Conservation (phyloP, 2,113 vertebrate genomes). For the Gorsachius goisagi region DNA sequence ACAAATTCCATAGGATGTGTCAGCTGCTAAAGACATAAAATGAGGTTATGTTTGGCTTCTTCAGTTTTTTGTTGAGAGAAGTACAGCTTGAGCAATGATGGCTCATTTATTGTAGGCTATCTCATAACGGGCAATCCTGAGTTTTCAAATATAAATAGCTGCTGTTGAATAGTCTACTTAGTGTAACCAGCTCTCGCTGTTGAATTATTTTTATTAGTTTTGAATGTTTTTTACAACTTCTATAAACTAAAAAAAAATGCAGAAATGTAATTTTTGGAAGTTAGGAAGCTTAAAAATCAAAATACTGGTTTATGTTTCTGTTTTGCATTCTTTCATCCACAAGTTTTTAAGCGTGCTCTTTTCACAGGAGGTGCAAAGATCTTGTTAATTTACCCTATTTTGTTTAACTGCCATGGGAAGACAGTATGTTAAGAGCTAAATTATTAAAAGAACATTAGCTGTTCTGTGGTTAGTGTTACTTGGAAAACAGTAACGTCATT, state of each 20-base stretch:
- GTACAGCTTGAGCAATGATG: not conserved
- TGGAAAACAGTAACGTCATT: constrained; percentile 2
- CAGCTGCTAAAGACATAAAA: not conserved
- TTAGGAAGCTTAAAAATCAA: not conserved
- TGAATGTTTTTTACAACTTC: not conserved
- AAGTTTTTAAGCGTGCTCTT: not conserved
- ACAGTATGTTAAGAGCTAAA: not conserved
- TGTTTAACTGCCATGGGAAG: not conserved
- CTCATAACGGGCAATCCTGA: not conserved
- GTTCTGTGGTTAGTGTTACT: not conserved
- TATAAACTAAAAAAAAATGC: not conserved
- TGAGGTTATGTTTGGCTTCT: not conserved
- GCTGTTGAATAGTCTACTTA: not conserved
- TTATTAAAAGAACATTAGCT: not conserved
- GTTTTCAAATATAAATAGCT: not conserved
- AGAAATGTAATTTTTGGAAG: not conserved
- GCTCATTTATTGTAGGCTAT: not conserved
- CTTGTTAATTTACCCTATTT: not conserved
- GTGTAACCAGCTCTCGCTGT: not conserved
- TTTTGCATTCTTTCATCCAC: not conserved
- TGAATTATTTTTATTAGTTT: not conserved
- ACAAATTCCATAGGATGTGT: not conserved
- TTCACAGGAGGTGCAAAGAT: not conserved
- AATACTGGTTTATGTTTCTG: not conserved
- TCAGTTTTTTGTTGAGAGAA: not conserved